Percentiles rank a stretch among this genome's conserved stretches.
phyloP scores from a whole-genome alignment of 2,888 invertebrate species.

The Ectemnius cavifrons region DNA sequence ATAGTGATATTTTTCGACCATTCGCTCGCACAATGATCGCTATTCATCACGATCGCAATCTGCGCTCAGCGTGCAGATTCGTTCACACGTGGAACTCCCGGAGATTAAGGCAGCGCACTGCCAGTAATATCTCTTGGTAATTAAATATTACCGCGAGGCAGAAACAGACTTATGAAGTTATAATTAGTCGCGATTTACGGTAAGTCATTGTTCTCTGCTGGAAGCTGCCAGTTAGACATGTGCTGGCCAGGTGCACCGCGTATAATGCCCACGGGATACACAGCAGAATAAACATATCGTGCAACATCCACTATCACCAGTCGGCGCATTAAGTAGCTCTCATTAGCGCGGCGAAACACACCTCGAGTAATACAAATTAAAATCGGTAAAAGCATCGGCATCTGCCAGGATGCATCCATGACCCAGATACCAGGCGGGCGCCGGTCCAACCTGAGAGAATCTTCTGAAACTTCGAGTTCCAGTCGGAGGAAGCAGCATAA shows the following conservation, averaged over 20 bases:
- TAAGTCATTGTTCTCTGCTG: too few relatives aligned
- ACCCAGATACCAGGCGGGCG: slow-evolving; percentile 52
- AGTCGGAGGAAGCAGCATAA: slow-evolving; percentile 27
- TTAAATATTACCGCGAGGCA: too few relatives aligned
- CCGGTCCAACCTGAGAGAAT: background rate
- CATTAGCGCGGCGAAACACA: slow-evolving; percentile 22
- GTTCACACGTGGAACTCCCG: slow-evolving; percentile 13
- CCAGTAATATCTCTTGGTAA: too few relatives aligned
- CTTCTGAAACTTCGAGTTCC: slow-evolving; percentile 10
- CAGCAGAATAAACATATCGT: too few relatives aligned
- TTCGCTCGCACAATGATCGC: slow-evolving; percentile 35
- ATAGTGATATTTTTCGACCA: slow-evolving; percentile 21
- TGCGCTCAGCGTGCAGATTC: slow-evolving; percentile 20
- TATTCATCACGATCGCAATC: slow-evolving; percentile 28
- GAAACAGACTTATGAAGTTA: too few relatives aligned
- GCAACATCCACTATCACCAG: too few relatives aligned
- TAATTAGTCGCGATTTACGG: too few relatives aligned
- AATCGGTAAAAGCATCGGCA: slow-evolving; percentile 34
- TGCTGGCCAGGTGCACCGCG: too few relatives aligned
- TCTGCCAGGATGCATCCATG: slow-evolving; percentile 54
- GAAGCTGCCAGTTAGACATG: too few relatives aligned
- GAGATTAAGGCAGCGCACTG: too few relatives aligned
- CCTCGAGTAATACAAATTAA: slow-evolving; percentile 38
- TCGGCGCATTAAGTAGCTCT: slow-evolving; percentile 8
- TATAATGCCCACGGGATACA: too few relatives aligned